Evolutionary conservation across 2,797 vertebrate genomes (phyloP), one percentile per base, ranked within the genome.

Genomic region (Cygnus olor): DNA sequence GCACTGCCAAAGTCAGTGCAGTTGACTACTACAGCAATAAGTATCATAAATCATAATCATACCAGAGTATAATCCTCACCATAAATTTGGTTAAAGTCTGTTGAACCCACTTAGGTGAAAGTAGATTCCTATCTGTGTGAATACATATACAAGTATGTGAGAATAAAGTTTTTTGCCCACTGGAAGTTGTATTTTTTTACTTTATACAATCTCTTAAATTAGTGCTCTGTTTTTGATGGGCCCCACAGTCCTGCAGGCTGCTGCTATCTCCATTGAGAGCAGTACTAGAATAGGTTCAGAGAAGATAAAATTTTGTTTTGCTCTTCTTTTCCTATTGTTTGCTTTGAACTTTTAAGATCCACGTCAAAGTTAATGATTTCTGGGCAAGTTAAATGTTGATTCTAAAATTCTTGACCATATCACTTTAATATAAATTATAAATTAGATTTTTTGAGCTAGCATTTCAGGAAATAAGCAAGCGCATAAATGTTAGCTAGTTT

Each of bases 291-390:
- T 5, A 38, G n/a, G 9, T 72, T 80, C 54, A 90, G 70, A 77
- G 51, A 88, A 76, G 36, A 32, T 73, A 36, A 70, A 58, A 38
- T 56, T 76, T 69, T 88, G 25, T 3, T 9, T 94, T 80, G 19
- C 30, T 79, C 80, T 92, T 91, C 82, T 88, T n/a, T 85, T 94
- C 80, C 51, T 94, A 4, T 86, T 80, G 16, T 81, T 85, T 60
- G 22, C 88, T 95, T 92, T 84, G 73, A 94, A 92, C 51, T 86
- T 80, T 83, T 66, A 91, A 91, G 58, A 77, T 78, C 47, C 81
- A 92, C 76, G 72, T 90, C 71, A 87, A 77, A 94, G 88, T 88
- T 94, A 61, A 63, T 77, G 24, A 85, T 90, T 93, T 94, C 76
- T 91, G 76, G 71, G 18, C n/a, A 54, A 1, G 2, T 71, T 80